Percentiles rank a stretch among this genome's conserved stretches.
These are phyloP conservation scores for Xylota sylvarum DNA, from an alignment of 2,888 invertebrate genomes.

Conservation along the genomic window DNA sequence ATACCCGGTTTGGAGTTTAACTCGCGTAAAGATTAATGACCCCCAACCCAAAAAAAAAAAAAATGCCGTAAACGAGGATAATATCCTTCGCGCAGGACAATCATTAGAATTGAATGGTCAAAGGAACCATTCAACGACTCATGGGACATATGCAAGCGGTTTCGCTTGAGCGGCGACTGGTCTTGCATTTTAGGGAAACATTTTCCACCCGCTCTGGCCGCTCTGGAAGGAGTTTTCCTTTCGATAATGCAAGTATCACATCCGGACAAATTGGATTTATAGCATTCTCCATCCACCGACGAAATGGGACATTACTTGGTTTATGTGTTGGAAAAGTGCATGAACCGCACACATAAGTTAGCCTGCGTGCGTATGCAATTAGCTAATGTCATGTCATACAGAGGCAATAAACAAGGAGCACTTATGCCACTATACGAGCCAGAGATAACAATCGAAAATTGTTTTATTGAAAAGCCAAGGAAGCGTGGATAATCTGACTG, in stretches of 20 bases:
- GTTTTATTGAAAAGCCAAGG: constrained; percentile 72
- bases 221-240: constrained; percentile 57
- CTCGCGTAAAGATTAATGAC: constrained; percentile 38
- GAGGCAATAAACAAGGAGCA: constrained; percentile 65
- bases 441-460: constrained; percentile 73
- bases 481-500: constrained; percentile 80
- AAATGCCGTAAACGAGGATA: constrained; percentile 14
- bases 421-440: constrained; percentile 37
- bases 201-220: not conserved
- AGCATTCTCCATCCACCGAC: constrained; percentile 17
- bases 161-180: constrained; percentile 30
- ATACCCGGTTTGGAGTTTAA: constrained; percentile 19
- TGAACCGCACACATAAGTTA: constrained; percentile 54
- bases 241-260: constrained; percentile 64
- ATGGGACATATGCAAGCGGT: constrained; percentile 48
- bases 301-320: constrained; percentile 59
- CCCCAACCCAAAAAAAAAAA: not conserved
- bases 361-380: constrained; percentile 66
- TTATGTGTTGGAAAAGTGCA: constrained; percentile 73
- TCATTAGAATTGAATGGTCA: constrained; percentile 38
- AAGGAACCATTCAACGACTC: not conserved
- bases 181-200: not conserved
- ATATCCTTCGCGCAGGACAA: constrained; percentile 36
- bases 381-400: constrained; percentile 76
- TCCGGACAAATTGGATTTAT: constrained; percentile 76